These are phyloP conservation scores for Fregata magnificens DNA, from an alignment of 2,113 vertebrate genomes.

Conservation along the genomic window DNA sequence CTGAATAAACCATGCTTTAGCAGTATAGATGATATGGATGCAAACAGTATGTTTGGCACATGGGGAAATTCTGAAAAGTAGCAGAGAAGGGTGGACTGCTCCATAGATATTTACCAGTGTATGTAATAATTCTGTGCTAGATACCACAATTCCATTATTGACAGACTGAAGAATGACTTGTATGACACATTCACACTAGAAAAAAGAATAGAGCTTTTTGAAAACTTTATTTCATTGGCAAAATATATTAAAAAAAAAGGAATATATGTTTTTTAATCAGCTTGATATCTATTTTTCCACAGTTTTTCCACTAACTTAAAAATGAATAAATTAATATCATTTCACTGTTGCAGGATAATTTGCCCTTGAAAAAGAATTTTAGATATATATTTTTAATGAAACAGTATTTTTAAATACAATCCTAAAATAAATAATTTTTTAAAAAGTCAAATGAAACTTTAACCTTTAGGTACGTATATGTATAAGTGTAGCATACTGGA, in stretches of 20 bases:
- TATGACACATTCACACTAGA: background rate
- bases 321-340: rapidly evolving
- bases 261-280: background rate
- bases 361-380: background rate
- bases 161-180: background rate
- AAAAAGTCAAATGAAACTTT: background rate
- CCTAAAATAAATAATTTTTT: rapidly evolving
- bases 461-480: background rate
- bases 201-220: background rate
- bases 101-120: background rate
- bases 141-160: background rate
- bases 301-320: background rate
- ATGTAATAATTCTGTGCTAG: background rate
- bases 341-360: background rate
- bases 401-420: background rate
- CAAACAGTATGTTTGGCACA: background rate
- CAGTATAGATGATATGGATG: background rate
- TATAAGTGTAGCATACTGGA: background rate
- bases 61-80: background rate
- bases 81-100: background rate
- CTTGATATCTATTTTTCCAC: background rate
- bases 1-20: background rate
- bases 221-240: background rate
- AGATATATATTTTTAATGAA: background rate
- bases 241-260: background rate